A percentile compares a stretch with the other conserved stretches of the same genome.
These are phyloP conservation scores for Drosophila mayri DNA, from an alignment of 1,140 invertebrate species.

Conservation along the genomic window DNA sequence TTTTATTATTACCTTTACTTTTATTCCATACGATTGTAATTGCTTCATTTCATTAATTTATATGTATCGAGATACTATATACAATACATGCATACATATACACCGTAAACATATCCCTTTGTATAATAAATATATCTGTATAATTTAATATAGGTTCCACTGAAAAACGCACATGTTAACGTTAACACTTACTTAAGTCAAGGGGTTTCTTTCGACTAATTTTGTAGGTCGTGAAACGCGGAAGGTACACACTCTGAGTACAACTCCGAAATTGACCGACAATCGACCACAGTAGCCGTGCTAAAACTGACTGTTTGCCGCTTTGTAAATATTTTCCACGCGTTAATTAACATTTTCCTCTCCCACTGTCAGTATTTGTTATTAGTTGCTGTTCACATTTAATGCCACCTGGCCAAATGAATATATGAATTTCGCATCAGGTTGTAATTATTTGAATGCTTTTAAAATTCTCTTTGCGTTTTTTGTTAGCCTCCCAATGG, in stretches of 20 bases:
- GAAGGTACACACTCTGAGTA: conserved; percentile 39
- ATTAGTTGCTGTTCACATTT: conserved; percentile 34
- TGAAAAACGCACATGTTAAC: conserved; percentile 66
- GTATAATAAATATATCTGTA: conserved; percentile 59
- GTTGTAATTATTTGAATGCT: conserved; percentile 29
- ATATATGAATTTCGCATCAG: conserved; percentile 40
- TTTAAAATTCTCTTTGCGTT: conserved; percentile 34
- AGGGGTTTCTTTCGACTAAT: conserved; percentile 6
- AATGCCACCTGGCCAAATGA: conserved; percentile 39
- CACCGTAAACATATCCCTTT: conserved; percentile 58
- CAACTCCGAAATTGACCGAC: conserved; percentile 72
- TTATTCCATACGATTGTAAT: conserved; percentile 81
- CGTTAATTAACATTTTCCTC: conserved; percentile 45
- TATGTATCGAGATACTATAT: conserved; percentile 69
- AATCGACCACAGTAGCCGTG: conserved; percentile 39
- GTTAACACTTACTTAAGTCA: conserved; percentile 64
- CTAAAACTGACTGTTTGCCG: conserved; percentile 2
- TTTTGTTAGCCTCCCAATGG: conserved; percentile 11
- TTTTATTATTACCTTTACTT: conserved; percentile 60
- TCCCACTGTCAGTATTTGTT: conserved; percentile 8
- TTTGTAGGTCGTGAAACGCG: conserved; percentile 27
- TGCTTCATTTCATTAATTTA: conserved; percentile 81
- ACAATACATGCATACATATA: conserved; percentile 70
- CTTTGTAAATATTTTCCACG: conserved; percentile 38
- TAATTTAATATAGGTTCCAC: conserved; percentile 60